Base-by-base conservation (phyloP, 2,113 vertebrate genomes). In the Hippolais icterina region DNA sequence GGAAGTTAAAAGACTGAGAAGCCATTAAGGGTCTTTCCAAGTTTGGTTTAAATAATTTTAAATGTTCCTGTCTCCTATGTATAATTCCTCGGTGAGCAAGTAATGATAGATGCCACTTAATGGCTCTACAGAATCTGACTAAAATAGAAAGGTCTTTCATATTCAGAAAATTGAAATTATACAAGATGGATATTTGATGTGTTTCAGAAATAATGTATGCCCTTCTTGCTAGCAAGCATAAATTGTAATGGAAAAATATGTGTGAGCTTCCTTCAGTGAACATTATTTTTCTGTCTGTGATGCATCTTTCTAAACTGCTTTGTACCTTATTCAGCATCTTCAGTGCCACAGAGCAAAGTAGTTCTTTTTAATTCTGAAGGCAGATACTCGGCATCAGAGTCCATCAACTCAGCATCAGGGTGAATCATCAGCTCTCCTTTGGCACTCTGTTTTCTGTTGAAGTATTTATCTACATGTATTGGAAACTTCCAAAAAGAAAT, bases 91-190 rank as follows among this genome's bases (percentile, higher is more conserved):
- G 2, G 83, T 87, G 52, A 92, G 44, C 74, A 89, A 49, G 53
- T 78, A 81, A 83, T 92, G 91, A 84, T 78, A 77, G 87, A 89
- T 95, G 61, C 28, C 37, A 41, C 42, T 83, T 91, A 94, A 75
- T 84, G 39, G 27, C 71, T 90, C 41, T 88, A 76, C 33, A 89
- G 63, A 86, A 63, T 22, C 60, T 63, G 61, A 82, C 76, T 94
- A 33, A 92, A 92, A 86, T 87, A 83, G 79, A 65, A 83, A 72
- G 18, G 87, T 28, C 42, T 81, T 75, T 90, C 50, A 57, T 60
- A n/a, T 78, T 66, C 65, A 68, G 71, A 66, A 80, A 74, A 37
- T 18, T 46, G 37, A 75, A 92, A 59, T 94, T 64, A n/a, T 11
- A 47, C 10, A 52, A 82, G 80, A 56, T 83, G 41, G 63, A 4